A percentile compares a stretch with the other conserved stretches of the same genome.
These are phyloP conservation scores for Diachasma alloeum DNA, from an alignment of 1,140 invertebrate species.

Conservation along the genomic window DNA sequence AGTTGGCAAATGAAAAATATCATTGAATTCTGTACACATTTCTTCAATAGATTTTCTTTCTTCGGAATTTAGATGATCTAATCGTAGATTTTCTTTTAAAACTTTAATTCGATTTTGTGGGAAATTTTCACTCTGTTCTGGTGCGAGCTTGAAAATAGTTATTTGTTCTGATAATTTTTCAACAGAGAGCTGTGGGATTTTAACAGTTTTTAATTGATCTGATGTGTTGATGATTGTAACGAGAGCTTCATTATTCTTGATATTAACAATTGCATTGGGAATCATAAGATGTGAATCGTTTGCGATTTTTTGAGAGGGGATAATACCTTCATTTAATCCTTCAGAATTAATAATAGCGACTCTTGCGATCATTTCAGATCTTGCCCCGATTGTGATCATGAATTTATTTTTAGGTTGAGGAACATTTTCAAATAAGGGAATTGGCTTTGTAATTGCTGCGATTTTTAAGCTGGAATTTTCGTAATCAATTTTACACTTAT, in stretches of 20 bases:
- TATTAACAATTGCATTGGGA: neutral
- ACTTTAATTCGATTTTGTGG: neutral
- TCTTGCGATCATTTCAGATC: neutral
- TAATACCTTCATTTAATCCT: neutral
- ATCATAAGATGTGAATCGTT: neutral
- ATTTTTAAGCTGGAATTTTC: neutral
- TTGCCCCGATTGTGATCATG: neutral
- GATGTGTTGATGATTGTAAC: neutral
- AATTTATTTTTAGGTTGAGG: neutral
- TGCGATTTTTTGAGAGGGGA: neutral
- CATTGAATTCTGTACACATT: neutral
- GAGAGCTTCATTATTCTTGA: neutral
- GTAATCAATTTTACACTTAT: neutral
- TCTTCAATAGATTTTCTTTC: neutral
- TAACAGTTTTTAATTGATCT: neutral
- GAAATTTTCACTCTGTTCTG: neutral
- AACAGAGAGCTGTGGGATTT: neutral
- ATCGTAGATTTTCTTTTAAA: conserved; percentile 8
- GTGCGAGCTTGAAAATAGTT: neutral
- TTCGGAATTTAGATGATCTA: conserved; percentile 12
- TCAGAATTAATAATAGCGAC: neutral
- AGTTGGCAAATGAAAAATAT: neutral
- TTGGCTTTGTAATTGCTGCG: neutral
- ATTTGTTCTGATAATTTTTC: neutral
- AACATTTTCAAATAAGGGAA: neutral